Conservation (phyloP, 2,888 invertebrate species). For the Lepidocyrtoides sp. region DNA sequence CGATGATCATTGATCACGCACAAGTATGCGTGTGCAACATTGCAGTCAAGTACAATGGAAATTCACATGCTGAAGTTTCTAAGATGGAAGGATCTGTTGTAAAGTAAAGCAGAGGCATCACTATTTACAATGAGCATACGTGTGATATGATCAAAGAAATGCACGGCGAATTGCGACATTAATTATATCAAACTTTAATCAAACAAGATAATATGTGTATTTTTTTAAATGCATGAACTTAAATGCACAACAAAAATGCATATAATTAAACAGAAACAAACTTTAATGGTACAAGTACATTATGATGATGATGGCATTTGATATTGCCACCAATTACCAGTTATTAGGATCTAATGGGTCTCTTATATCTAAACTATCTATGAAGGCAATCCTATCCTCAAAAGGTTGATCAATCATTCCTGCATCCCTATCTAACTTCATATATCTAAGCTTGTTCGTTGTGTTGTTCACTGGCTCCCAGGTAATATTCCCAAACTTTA, state of each 20-base stretch:
- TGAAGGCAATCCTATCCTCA: constrained; percentile 44
- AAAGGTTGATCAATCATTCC: constrained; percentile 75
- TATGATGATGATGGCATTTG: too few species aligned
- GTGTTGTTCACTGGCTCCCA: constrained; percentile 75
- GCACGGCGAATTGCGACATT: too few species aligned
- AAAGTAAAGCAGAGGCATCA: too few species aligned
- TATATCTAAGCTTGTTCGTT: constrained; percentile 22
- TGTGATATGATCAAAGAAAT: too few species aligned
- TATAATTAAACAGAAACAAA: background rate
- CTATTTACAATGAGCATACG: too few species aligned
- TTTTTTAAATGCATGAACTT: background rate
- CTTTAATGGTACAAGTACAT: too few species aligned
- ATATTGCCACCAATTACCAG: too few species aligned
- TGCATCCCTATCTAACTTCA: constrained; percentile 61
- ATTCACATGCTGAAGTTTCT: constrained; percentile 22
- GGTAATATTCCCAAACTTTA: constrained; percentile 59
- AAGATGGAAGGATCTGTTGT: too few species aligned
- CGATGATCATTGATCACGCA: constrained; percentile 10
- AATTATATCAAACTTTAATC: too few species aligned
- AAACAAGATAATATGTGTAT: too few species aligned
- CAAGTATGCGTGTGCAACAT: constrained; percentile 17
- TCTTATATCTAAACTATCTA: constrained; percentile 59
- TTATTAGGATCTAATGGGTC: constrained; percentile 69
- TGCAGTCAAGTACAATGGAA: constrained; percentile 14
- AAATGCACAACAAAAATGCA: too few species aligned